These are phyloP conservation scores for Sturnus vulgaris DNA, from an alignment of 2,113 vertebrate genomes.

Conservation along the genomic window DNA sequence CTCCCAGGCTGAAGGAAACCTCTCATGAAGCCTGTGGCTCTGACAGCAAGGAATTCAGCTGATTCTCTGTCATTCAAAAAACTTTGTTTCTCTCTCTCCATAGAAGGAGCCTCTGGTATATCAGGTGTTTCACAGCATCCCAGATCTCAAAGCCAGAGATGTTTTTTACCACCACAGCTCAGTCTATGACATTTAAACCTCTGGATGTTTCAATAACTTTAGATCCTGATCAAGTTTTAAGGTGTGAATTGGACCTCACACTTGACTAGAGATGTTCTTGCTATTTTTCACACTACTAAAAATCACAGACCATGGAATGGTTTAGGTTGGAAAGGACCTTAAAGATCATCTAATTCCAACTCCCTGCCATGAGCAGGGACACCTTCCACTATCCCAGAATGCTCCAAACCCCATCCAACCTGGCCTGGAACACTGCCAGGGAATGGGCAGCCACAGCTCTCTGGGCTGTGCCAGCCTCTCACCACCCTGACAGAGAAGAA, in stretches of 20 bases:
- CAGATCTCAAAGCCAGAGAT: background rate
- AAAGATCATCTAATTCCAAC: background rate
- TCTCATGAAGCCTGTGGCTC: background rate
- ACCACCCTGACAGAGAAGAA: background rate
- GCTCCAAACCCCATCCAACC: background rate
- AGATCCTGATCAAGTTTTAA: background rate
- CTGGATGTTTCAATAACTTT: background rate
- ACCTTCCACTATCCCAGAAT: background rate
- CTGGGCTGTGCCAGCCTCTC: background rate
- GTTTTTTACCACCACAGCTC: background rate
- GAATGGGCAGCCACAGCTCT: background rate
- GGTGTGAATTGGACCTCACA: background rate
- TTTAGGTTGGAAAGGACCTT: background rate
- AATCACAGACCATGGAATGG: background rate
- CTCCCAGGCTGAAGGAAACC: background rate
- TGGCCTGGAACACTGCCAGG: background rate
- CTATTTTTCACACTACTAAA: background rate
- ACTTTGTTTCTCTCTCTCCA: background rate
- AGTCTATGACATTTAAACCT: background rate
- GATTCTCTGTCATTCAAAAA: background rate
- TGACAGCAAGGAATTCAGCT: background rate
- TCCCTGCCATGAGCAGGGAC: background rate
- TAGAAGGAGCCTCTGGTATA: background rate
- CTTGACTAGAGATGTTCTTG: background rate
- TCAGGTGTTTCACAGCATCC: background rate